phyloP scores from a whole-genome alignment of 2,888 invertebrate species.

The Alviniconcha strummeri region DNA sequence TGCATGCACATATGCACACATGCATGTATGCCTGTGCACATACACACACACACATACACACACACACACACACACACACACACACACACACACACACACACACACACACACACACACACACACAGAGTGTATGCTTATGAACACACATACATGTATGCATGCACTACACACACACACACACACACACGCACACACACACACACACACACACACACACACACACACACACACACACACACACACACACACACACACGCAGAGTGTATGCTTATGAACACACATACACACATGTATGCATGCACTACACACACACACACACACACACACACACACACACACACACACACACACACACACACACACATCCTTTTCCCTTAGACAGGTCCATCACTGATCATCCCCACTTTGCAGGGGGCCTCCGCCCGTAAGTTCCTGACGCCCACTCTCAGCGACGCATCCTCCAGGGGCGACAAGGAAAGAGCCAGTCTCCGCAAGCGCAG shows the following conservation, averaged over 20 bases:
- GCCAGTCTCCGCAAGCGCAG: slow-evolving; percentile 71
- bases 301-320: neutral
- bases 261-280: neutral
- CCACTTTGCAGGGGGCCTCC: slow-evolving; percentile 56
- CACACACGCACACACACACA: neutral
- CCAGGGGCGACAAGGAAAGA: slow-evolving; percentile 68
- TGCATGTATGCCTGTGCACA: no score
- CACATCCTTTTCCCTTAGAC: no score
- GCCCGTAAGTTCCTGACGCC: slow-evolving; percentile 72
- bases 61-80: no score
- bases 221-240: no score
- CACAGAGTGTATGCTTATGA: no score
- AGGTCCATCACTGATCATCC: no score
- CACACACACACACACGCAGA: no score
- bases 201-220: no score
- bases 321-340: neutral
- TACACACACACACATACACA: no score
- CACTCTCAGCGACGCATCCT: slow-evolving; percentile 72
- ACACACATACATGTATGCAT: neutral
- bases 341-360: no score
- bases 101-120: no score
- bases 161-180: neutral
- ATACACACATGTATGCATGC: neutral
- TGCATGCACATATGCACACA: neutral
- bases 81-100: no score